Percentiles rank a stretch among this genome's conserved stretches.
These are phyloP conservation scores for Montifringilla adamsi DNA, from an alignment of 2,113 vertebrate genomes.

Conservation along the genomic window DNA sequence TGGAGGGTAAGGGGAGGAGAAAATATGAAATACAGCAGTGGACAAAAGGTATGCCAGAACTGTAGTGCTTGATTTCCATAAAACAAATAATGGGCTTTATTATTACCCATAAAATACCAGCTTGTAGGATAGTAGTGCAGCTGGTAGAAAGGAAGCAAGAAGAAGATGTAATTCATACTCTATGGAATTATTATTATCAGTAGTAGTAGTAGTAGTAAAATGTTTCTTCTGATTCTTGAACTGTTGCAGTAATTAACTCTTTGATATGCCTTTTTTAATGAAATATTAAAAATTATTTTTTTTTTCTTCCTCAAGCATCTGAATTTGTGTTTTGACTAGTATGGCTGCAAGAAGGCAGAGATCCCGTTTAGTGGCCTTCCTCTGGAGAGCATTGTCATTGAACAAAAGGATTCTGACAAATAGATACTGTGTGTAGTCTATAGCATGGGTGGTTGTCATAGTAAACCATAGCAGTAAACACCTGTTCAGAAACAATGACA, in stretches of 20 bases:
- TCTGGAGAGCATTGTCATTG: background rate
- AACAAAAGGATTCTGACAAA: slow-evolving; percentile 17
- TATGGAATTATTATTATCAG: background rate
- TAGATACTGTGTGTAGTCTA: background rate
- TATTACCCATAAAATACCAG: background rate
- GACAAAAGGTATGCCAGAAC: background rate
- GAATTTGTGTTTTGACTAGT: background rate
- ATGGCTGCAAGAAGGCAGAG: background rate
- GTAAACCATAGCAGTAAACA: slow-evolving; percentile 13
- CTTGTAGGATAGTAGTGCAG: background rate
- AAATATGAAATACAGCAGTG: background rate
- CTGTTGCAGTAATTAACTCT: background rate
- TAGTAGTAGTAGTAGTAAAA: background rate
- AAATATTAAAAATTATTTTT: background rate
- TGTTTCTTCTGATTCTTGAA: background rate
- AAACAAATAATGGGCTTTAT: background rate
- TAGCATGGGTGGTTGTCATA: slow-evolving; percentile 26
- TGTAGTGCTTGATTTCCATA: background rate
- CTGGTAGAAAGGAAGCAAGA: background rate
- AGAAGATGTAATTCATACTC: background rate
- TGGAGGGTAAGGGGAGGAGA: background rate
- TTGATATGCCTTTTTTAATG: background rate
- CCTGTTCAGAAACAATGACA: background rate
- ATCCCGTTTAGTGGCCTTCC: background rate
- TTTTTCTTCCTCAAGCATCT: background rate